Conservation (phyloP, 2,888 invertebrate genomes). For the Cryptops parisi region DNA sequence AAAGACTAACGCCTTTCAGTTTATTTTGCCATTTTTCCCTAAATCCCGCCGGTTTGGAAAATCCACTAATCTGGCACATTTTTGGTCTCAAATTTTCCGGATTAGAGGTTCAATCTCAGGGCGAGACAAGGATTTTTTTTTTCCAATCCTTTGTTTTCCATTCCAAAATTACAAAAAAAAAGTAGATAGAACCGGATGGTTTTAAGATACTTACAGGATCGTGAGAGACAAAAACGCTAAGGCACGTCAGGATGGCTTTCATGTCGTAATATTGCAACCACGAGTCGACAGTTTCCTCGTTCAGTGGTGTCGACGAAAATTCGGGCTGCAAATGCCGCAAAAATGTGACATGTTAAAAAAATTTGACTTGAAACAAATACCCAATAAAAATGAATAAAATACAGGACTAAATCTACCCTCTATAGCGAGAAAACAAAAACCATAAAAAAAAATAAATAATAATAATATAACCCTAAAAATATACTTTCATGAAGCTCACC, state of each 20-base stretch:
- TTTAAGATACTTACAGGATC: slow-evolving; percentile 70
- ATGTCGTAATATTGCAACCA: slow-evolving; percentile 90
- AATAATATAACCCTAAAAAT: background rate
- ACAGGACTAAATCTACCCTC: background rate
- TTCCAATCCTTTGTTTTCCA: too few species aligned
- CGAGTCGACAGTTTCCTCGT: slow-evolving; percentile 55
- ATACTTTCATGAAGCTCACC: slow-evolving; percentile 33
- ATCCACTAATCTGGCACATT: too few species aligned
- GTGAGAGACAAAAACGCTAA: slow-evolving; percentile 72
- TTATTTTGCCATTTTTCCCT: too few species aligned
- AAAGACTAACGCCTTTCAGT: too few species aligned
- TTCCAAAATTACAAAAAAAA: too few species aligned
- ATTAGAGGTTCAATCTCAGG: too few species aligned
- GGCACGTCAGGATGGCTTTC: slow-evolving; percentile 71
- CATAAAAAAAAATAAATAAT: background rate
- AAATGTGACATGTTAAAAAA: background rate
- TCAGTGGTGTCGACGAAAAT: slow-evolving; percentile 61
- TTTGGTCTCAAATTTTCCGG: too few species aligned
- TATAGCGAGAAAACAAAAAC: background rate
- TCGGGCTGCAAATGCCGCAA: slow-evolving; percentile 43
- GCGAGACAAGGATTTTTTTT: too few species aligned
- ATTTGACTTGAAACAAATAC: background rate
- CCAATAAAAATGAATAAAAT: too few species aligned
- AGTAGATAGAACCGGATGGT: too few species aligned
- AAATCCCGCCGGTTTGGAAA: too few species aligned